These are phyloP conservation scores for Trichomycterus rosablanca DNA, from an alignment of 2,113 vertebrate species.

Conservation along the genomic window DNA sequence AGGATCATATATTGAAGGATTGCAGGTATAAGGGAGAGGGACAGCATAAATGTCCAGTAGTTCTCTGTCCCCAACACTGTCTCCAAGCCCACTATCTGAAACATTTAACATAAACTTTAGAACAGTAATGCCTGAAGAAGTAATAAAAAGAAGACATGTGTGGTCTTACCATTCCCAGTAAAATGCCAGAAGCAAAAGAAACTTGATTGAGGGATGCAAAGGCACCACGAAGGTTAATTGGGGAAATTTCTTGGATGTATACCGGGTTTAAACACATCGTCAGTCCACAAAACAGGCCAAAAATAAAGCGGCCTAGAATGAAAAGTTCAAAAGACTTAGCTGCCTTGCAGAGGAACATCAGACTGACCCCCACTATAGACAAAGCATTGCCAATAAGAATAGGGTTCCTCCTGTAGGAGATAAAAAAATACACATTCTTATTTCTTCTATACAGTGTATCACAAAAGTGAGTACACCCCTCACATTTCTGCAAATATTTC, in stretches of 20 bases:
- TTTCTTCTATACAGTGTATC: no score
- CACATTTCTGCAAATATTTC: no score
- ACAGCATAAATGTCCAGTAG: constrained; percentile 68
- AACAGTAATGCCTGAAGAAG: neutral
- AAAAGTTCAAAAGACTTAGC: constrained; percentile 65
- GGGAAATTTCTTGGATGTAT: constrained; percentile 74
- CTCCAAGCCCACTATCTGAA: constrained; percentile 70
- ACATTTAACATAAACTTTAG: constrained; percentile 24
- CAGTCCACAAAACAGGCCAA: constrained; percentile 72
- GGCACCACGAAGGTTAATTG: constrained; percentile 67
- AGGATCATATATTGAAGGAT: constrained; percentile 64
- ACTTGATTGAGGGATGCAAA: constrained; percentile 74
- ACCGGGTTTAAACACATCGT: constrained; percentile 73
- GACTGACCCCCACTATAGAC: constrained; percentile 59
- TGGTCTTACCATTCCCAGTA: constrained; percentile 69
- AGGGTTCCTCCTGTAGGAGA: constrained; percentile 61
- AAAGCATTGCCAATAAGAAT: constrained; percentile 69
- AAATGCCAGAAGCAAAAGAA: constrained; percentile 64
- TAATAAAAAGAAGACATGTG: neutral
- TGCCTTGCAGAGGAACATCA: constrained; percentile 67
- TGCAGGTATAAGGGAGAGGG: constrained; percentile 69
- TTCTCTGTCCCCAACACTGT: constrained; percentile 62
- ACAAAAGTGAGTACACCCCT: no score
- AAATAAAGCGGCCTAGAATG: constrained; percentile 68
- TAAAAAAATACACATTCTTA: neutral